Conservation (phyloP, 30 jellyfish, hydroid and myxozoan genomes). For the Nemopilema nomurai region DNA sequence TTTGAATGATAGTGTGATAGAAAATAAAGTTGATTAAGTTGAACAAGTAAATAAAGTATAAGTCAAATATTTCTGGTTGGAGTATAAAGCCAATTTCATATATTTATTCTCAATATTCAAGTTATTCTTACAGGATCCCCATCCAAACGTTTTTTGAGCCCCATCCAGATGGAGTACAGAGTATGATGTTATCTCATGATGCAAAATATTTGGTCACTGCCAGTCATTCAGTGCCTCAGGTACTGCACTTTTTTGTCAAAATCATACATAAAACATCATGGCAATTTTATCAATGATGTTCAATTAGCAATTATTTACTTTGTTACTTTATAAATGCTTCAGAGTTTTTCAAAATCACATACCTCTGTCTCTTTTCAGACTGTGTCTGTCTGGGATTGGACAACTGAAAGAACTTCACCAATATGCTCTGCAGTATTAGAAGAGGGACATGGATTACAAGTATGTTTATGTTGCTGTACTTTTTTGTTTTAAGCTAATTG, state of each 20-base stretch:
- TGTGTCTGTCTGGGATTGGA: slow-evolving; percentile 91
- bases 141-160: slow-evolving; percentile 85
- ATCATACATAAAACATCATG: too few species aligned
- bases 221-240: slow-evolving; percentile 91
- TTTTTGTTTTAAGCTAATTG: too few species aligned
- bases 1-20: too few species aligned
- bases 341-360: background rate
- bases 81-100: too few species aligned
- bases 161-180: slow-evolving; percentile 73
- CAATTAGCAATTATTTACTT: background rate
- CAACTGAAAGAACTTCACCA: slow-evolving; percentile 79
- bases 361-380: slow-evolving; percentile 37
- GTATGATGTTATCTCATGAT: slow-evolving; percentile 71
- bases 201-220: slow-evolving; percentile 81
- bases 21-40: too few species aligned
- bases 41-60: too few species aligned
- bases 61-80: too few species aligned
- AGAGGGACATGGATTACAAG: slow-evolving; percentile 78
- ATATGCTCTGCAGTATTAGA: slow-evolving; percentile 48
- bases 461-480: too few species aligned
- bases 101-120: background rate
- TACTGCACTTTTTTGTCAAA: background rate
- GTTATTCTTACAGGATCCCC: slow-evolving; percentile 60
- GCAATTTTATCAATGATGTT: background rate
- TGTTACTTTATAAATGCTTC: background rate